phyloP scores from a whole-genome alignment of 1,140 invertebrate species.

The Phocides pigmalion region DNA sequence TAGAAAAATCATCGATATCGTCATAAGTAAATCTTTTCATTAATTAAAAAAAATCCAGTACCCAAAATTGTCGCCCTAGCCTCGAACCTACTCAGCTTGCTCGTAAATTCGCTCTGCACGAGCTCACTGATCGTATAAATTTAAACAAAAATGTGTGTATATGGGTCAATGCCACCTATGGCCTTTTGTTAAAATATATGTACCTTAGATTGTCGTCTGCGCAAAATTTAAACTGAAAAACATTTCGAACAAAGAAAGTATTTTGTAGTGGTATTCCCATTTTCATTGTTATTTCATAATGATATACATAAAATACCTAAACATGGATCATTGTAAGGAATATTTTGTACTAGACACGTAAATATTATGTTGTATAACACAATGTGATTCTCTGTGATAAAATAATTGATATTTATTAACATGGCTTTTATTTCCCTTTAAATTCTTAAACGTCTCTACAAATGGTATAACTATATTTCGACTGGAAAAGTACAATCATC shows the following conservation, averaged over 20 bases:
- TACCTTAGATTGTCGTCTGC: conserved; percentile 1
- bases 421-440: conserved; percentile 60
- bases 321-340: conserved; percentile 67
- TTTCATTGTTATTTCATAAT: conserved; percentile 58
- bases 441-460: not conserved
- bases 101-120: no score
- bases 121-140: no score
- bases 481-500: no score
- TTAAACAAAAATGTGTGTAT: no score
- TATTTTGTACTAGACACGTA: conserved; percentile 82
- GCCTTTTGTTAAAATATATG: no score
- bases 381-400: conserved; percentile 84
- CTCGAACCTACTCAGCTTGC: no score
- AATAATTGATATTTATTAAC: conserved; percentile 81
- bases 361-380: conserved; percentile 79
- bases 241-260: conserved; percentile 52
- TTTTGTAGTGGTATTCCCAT: conserved; percentile 70
- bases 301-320: conserved; percentile 55
- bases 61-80: no score
- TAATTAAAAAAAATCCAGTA: no score
- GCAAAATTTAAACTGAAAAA: not conserved
- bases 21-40: no score
- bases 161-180: no score
- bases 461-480: no score
- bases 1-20: no score